These are phyloP conservation scores for Chiropotes sagulatus DNA, from an alignment of 2,797 vertebrate species.

Conservation along the genomic window DNA sequence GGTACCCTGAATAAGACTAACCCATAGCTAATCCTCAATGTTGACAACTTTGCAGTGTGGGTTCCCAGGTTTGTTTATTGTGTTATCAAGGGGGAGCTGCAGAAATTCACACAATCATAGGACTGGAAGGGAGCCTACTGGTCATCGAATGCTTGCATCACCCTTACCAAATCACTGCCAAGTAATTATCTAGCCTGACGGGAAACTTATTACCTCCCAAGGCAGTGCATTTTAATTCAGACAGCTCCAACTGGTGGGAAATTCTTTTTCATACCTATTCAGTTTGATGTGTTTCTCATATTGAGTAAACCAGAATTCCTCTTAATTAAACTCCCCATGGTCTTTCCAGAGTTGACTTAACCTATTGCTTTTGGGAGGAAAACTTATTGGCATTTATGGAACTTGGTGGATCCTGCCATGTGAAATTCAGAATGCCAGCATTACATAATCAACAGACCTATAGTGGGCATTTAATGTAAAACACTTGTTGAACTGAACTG, in stretches of 20 bases:
- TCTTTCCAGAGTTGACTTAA: slow-evolving; percentile 47
- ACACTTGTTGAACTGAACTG: slow-evolving; percentile 26
- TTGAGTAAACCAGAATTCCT: slow-evolving; percentile 54
- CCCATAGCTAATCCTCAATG: background rate
- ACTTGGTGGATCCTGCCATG: background rate
- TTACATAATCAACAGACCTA: slow-evolving; percentile 46
- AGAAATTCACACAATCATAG: slow-evolving; percentile 59
- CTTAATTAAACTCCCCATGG: background rate
- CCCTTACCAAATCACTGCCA: slow-evolving; percentile 62
- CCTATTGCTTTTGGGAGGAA: slow-evolving; percentile 43
- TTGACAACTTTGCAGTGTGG: background rate
- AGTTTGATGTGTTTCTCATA: slow-evolving; percentile 43
- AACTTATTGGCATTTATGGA: slow-evolving; percentile 46
- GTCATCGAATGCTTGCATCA: slow-evolving; percentile 66
- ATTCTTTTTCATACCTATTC: slow-evolving; percentile 63
- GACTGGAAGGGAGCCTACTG: slow-evolving; percentile 59
- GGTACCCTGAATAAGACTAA: background rate
- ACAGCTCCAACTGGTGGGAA: slow-evolving; percentile 53
- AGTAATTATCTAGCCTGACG: slow-evolving; percentile 68
- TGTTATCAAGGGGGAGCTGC: background rate
- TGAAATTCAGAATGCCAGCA: background rate
- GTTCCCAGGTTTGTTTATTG: background rate
- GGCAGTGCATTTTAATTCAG: slow-evolving; percentile 57
- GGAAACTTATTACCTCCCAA: slow-evolving; percentile 70
- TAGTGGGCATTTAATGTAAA: slow-evolving; percentile 58